Evolutionary conservation across 2,888 invertebrate species (phyloP), one percentile per base, ranked within the genome.

Genomic region (Oligia strigilis): DNA sequence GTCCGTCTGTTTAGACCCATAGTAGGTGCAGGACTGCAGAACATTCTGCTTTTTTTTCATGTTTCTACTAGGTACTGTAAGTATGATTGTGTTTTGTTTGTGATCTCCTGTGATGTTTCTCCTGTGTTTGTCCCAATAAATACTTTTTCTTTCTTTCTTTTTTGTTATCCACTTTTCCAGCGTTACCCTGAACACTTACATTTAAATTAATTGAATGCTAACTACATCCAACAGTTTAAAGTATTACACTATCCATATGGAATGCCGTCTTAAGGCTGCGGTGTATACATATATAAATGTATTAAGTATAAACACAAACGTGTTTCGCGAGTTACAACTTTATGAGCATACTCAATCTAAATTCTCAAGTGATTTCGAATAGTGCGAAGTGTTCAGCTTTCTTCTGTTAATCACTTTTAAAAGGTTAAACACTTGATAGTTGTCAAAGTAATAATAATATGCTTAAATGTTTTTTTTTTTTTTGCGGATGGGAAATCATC

Each of bases 171-270:
- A 8, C 19, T 64, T 64, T 23, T 43, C 58, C 43, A 0, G 0
- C 1, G 13, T 55, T 17, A 65, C 55, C 75, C 23, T 67, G 19
- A n/a, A 17, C 29, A 43, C 17, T 17, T 8, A 19, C 0, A 13
- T n/a, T 43, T 19, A 71, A 77, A 71, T 81, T 17, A 80, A 70
- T 69, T 52, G n/a, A 69, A 74, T 58, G 43, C 65, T 17, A 82
- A 86, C 86, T 49, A 71, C 66, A 62, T 49, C 60, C 64, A 80
- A 73, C 74, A 72, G 36, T 58, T 78, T 71, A 66, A 85, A 82
- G 52, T 43, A 79, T 88, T 85, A 87, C 88, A 75, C 11, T 88
- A 87, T 83, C 83, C 72, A 62, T 65, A 14, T 75, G 80, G 88
- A 86, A 87, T 88, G 84, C 67, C 11, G 79, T 74, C 67, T 36